Evolutionary conservation across 2,888 invertebrate species (phyloP), one percentile per base, ranked within the genome.

Genomic region (Julus scanicus): DNA sequence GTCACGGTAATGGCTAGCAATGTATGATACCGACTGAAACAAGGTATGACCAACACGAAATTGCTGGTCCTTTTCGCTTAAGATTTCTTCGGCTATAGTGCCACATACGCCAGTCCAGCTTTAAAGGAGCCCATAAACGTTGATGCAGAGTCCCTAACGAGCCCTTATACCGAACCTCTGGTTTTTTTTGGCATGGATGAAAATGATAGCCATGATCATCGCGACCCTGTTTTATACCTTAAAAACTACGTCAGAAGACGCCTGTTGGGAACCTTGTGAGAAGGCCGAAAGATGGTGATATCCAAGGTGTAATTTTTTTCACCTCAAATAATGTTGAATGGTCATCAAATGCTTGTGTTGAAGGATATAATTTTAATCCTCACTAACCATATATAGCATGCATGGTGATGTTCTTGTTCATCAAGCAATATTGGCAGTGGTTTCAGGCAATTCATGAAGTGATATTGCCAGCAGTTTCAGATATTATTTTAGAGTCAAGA

Each of bases 121-220:
- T 63, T 63, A 63, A 63, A n/a, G n/a, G 63, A 20, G 63, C 63
- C 63, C 63, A 63, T 63, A 63, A 63, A 20, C n/a, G 63, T n/a
- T 63, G 63, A n/a, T 63, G 63, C 63, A 8, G 63, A 63, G 63
- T 63, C 63, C 63, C 63, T 20, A 63, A 63, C 63, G 63, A 63
- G 63, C 63, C 63, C 63, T 63, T 63, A n/a, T n/a, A n/a, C 20
- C n/a, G 63, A 63, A 63, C 63, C 63, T 63, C 63, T 63, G 63
- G 63, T n/a, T 63, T 63, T 63, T 63, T 63, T 20, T 63, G 17
- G n/a, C 13, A 53, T n/a, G 63, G 17, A 63, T 1, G 63, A 63
- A 20, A 63, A 63, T 63, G 63, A 63, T 20, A n/a, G 63, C 63
- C n/a, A 63, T n/a, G 63, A 63, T 63, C 63, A 17, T 63, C 63